Base-by-base conservation (phyloP, 2,797 vertebrate genomes). In the Amniataba percoides region DNA sequence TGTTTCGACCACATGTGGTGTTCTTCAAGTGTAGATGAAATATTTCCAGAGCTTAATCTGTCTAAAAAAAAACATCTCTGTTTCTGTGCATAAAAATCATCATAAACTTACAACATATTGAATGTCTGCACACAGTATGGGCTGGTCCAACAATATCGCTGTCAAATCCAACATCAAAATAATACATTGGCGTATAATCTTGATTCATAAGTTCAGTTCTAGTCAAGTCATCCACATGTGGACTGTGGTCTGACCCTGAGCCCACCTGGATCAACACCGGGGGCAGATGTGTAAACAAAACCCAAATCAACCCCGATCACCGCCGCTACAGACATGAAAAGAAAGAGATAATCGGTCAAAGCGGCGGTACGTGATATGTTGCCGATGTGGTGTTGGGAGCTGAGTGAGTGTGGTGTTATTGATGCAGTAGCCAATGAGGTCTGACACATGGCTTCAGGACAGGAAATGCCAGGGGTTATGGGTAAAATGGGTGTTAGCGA, bases 381-480 rank as follows among this genome's bases (percentile, higher is more conserved):
- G 71, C 73, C 48, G 55, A 84, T 80, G 80, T 78, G 88, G 70
- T 86, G 65, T 58, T 75, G 55, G 80, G 65, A 80, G 75, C 78
- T 36, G 82, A 83, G 82, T 18, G 82, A 76, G 85, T 23, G 77
- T 43, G 36, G 55, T 71, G 82, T 90, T 92, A 92, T 90, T 89
- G 91, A 92, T 92, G 91, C 82, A 18, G 80, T 56, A 87, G 90
- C 89, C 91, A 87, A 92, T 90, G 86, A 91, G 91, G 81, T 91
- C 82, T 93, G 91, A 93, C 91, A 91, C 84, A 87, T 90, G 89
- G 90, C 91, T 93, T 80, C 87, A 83, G 89, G 89, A 93, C 91
- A 93, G 92, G 92, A 93, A 93, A 84, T 78, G 89, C 92, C 92
- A 90, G 89, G 85, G 90, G 92, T 93, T 93, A 89, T 90, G 88